Percentiles rank a stretch among this genome's conserved stretches.
phyloP scores from a whole-genome alignment of 2,797 vertebrate species.

The Chaetophractus vellerosus region DNA sequence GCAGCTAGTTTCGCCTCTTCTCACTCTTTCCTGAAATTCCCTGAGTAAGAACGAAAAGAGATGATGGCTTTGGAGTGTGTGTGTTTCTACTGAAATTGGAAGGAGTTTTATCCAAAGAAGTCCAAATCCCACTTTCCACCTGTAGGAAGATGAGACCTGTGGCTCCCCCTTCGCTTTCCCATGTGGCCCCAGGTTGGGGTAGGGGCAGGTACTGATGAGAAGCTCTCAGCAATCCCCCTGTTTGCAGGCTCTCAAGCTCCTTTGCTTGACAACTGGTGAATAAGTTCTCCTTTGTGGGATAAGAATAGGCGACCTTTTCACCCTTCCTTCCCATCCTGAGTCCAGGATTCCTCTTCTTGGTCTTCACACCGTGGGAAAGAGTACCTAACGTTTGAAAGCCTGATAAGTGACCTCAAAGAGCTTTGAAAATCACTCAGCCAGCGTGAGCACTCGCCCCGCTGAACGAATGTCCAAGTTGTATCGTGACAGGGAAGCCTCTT shows the following conservation, averaged over 20 bases:
- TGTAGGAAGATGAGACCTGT: slow-evolving; percentile 9
- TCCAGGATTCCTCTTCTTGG: slow-evolving; percentile 74
- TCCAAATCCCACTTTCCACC: slow-evolving; percentile 49
- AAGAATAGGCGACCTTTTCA: slow-evolving; percentile 86
- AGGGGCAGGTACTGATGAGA: slow-evolving; percentile 36
- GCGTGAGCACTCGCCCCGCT: slow-evolving; percentile 67
- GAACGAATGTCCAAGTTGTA: slow-evolving; percentile 74
- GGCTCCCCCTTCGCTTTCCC: no score
- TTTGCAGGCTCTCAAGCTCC: slow-evolving; percentile 52
- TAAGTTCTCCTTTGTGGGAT: slow-evolving; percentile 83
- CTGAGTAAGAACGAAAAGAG: slow-evolving; percentile 47
- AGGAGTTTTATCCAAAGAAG: slow-evolving; percentile 71
- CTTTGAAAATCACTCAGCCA: slow-evolving; percentile 85
- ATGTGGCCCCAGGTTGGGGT: neutral
- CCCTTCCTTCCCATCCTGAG: slow-evolving; percentile 76
- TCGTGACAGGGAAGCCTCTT: slow-evolving; percentile 23
- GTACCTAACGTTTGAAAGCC: slow-evolving; percentile 75
- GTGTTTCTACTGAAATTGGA: slow-evolving; percentile 71
- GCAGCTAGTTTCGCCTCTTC: neutral
- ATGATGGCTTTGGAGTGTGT: slow-evolving; percentile 25
- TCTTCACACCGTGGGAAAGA: slow-evolving; percentile 86
- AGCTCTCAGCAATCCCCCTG: slow-evolving; percentile 67
- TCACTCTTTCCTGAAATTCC: slow-evolving; percentile 13
- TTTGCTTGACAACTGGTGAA: slow-evolving; percentile 81
- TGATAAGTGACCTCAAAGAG: slow-evolving; percentile 56